Base-by-base conservation (phyloP, 2,888 invertebrate genomes). In the Cerceris rybyensis region DNA sequence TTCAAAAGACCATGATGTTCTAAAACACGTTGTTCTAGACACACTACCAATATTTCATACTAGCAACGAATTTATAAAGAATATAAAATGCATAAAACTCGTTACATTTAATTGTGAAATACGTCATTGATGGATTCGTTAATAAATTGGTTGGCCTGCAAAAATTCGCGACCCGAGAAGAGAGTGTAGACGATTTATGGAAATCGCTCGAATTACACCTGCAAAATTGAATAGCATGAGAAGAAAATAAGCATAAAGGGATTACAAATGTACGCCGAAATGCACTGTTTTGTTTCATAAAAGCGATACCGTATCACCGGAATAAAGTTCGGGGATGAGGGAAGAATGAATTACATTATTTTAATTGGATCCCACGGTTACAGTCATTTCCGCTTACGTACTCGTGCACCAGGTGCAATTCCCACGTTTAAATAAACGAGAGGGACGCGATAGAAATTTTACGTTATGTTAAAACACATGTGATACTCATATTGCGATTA, bases 301-400 rank as follows among this genome's bases (percentile, higher is more conserved):
- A 28, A 14, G 50, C 49, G 41, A 52, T 54, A 60, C 70, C 65
- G 17, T 7, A 13, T 8, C 57, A n/a, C 17, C 41, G 50, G 17
- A 69, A 69, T 58, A 60, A 70, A 70, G 69, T 82, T 82, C 14
- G 46, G 55, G 52, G 63, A 8, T 8, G 49, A 43, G 58, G 61
- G 59, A 61, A 46, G 59, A 77, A 77, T 72, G 69, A 72, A 83
- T 80, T 82, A 80, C 74, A 83, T 82, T 82, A 82, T 80, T 82
- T 82, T 82, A 82, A 82, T 82, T 83, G 80, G 71, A 74, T 80
- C 63, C 39, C 57, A 39, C 59, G 61, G 17, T 72, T 59, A 43
- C 64, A 42, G 46, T 39, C 61, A 80, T 65, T 42, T 67, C 49
- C 60, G 14, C 63, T 55, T 70, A 60, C 49, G 14, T 55, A 60